These are phyloP conservation scores for Crenuchus spilurus DNA, from an alignment of 2,797 vertebrate genomes.

Conservation along the genomic window DNA sequence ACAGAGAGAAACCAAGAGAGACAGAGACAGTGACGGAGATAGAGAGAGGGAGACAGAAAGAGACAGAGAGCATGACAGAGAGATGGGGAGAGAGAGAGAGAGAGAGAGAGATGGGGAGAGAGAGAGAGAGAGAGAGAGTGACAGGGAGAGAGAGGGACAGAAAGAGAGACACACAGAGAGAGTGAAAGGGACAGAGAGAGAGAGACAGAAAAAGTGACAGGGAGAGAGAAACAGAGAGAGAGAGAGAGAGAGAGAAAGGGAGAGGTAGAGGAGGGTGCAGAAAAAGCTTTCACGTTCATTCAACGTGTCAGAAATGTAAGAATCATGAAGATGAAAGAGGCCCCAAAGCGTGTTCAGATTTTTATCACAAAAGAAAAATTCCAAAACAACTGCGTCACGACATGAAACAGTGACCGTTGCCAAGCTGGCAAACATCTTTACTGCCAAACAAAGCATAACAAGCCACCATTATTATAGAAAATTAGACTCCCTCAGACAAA, in stretches of 20 bases:
- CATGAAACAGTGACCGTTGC: constrained; percentile 51
- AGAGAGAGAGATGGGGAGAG: constrained; percentile 11
- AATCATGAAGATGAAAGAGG: neutral
- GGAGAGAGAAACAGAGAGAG: constrained; percentile 49
- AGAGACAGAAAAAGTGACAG: neutral
- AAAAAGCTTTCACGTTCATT: constrained; percentile 39
- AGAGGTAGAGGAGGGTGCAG: constrained; percentile 12
- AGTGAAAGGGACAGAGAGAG: constrained; percentile 4
- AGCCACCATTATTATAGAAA: constrained; percentile 45
- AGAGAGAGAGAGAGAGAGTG: constrained; percentile 11
- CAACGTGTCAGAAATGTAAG: neutral
- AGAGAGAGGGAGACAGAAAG: neutral
- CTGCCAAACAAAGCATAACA: constrained; percentile 59
- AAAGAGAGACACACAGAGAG: neutral
- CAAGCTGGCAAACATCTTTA: constrained; percentile 55
- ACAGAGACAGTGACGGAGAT: neutral
- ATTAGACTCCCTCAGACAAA: constrained; percentile 40
- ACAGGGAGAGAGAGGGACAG: neutral
- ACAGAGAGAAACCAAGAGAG: constrained; percentile 10
- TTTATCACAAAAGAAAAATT: constrained; percentile 34
- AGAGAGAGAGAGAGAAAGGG: constrained; percentile 35
- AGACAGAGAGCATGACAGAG: neutral
- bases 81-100: constrained; percentile 1
- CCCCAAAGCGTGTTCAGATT: neutral
- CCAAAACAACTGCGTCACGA: constrained; percentile 31